Evolutionary conservation across 2,888 invertebrate species (phyloP).

Genomic region (Tipula confusa): DNA sequence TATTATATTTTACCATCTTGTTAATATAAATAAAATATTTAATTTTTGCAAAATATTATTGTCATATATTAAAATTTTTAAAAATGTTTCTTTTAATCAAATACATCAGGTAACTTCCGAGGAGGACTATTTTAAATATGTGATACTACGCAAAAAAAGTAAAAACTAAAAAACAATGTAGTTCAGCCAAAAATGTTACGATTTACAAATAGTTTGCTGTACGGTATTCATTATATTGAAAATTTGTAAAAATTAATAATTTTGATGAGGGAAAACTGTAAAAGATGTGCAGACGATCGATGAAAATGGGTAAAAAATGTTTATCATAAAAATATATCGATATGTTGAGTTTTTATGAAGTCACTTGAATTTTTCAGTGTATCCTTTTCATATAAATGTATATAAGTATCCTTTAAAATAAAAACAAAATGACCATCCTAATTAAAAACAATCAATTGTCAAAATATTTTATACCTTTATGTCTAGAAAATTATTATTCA

Average conservation of each 20-base stretch:
- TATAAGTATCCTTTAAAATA: not conserved
- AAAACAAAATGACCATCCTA: slow-evolving; percentile 4
- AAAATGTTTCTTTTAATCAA: not conserved
- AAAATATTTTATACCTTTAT: not conserved
- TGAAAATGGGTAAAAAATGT: not conserved
- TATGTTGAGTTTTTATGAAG: not conserved
- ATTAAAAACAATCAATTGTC: slow-evolving; percentile 25
- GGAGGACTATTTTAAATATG: not conserved
- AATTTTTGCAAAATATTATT: not conserved
- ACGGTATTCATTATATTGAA: too few relatives aligned
- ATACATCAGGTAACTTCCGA: too few relatives aligned
- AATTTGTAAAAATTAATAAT: too few relatives aligned
- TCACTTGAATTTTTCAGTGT: not conserved
- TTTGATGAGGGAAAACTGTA: not conserved
- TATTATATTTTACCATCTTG: not conserved
- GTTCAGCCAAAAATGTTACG: not conserved
- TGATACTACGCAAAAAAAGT: not conserved
- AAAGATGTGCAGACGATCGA: not conserved
- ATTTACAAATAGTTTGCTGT: too few relatives aligned
- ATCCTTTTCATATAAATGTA: not conserved
- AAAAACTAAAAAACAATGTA: too few relatives aligned
- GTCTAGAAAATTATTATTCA: slow-evolving; percentile 16
- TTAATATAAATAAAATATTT: not conserved
- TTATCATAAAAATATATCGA: not conserved
- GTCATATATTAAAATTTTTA: not conserved